phyloP scores from a whole-genome alignment of 2,888 invertebrate genomes.

The Alentia gelatinosa region DNA sequence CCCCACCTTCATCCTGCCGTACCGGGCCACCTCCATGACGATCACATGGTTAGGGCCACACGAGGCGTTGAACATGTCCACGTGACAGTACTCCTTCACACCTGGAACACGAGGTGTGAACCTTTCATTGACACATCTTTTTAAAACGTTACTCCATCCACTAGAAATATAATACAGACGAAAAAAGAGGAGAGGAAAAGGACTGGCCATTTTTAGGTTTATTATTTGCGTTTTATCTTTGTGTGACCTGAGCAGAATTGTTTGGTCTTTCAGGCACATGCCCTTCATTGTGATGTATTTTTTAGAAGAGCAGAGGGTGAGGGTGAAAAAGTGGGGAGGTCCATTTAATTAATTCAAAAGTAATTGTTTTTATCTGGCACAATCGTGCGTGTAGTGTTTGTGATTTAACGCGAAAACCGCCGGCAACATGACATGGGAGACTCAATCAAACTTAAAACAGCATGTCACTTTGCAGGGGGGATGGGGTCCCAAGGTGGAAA shows the following conservation, averaged over 20 bases:
- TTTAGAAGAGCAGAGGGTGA: too few relatives aligned
- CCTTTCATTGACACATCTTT: neutral
- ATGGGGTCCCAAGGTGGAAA: neutral
- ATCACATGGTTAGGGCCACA: constrained; percentile 55
- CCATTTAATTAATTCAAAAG: constrained; percentile 4
- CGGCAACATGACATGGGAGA: neutral
- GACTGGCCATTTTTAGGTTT: neutral
- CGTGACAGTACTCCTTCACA: constrained; percentile 51
- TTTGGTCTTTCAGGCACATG: neutral
- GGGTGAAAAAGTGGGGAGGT: neutral
- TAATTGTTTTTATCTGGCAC: neutral
- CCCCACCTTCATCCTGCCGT: constrained; percentile 59
- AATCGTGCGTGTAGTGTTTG: neutral
- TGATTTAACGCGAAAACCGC: neutral
- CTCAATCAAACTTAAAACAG: neutral
- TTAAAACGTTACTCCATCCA: too few relatives aligned
- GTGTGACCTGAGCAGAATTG: neutral
- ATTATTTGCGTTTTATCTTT: neutral
- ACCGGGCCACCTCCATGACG: constrained; percentile 54
- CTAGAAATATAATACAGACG: too few relatives aligned
- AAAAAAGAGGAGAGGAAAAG: neutral
- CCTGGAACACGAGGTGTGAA: neutral
- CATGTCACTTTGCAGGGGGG: neutral
- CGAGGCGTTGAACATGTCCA: constrained; percentile 55
- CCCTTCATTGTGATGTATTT: too few relatives aligned